Evolutionary conservation across 2,113 vertebrate genomes (phyloP), one percentile per base, ranked within the genome.

Genomic region (Boleophthalmus pectinirostris): DNA sequence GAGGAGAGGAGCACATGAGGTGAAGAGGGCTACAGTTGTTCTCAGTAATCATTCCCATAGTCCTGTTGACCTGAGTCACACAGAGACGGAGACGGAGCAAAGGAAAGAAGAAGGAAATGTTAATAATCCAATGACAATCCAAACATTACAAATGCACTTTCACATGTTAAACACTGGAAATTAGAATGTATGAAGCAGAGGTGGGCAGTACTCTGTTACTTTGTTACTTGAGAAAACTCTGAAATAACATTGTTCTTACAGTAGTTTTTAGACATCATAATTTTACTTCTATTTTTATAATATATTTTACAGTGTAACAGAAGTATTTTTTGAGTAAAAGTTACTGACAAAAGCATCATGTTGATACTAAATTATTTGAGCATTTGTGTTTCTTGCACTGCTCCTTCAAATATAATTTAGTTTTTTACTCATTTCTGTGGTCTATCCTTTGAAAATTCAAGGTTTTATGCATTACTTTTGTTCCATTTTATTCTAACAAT

Each of bases 21-120:
- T 35, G 74, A 85, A 68, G 68, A 80, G 45, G 73, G 84, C 58
- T 81, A 66, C 85, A 82, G 84, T 78, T 84, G 63, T 87, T 87
- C 84, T 94, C 92, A 94, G 90, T 94, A 94, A 85, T 94, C 94
- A 92, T 94, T 94, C 85, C 92, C 83, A 90, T 93, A 94, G 83
- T 93, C 93, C 87, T 89, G 91, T 89, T 90, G 90, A 87, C 81
- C 94, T 93, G 67, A 81, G 73, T 77, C 57, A 73, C 71, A 81
- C 86, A 54, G 29, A 84, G 74, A 66, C 10, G 68, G 43, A 78
- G 77, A 80, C 53, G 66, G 68, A 35, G 69, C 66, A 76, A 20
- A 68, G 56, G 58, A 67, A 75, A 47, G 78, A 46, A 73, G 24
- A 70, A n/a, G 58, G 68, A 90, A 74, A 90, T 56, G 85, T 84